These are phyloP conservation scores for Synchiropus splendidus DNA, from an alignment of 2,113 vertebrate genomes.

Conservation along the genomic window DNA sequence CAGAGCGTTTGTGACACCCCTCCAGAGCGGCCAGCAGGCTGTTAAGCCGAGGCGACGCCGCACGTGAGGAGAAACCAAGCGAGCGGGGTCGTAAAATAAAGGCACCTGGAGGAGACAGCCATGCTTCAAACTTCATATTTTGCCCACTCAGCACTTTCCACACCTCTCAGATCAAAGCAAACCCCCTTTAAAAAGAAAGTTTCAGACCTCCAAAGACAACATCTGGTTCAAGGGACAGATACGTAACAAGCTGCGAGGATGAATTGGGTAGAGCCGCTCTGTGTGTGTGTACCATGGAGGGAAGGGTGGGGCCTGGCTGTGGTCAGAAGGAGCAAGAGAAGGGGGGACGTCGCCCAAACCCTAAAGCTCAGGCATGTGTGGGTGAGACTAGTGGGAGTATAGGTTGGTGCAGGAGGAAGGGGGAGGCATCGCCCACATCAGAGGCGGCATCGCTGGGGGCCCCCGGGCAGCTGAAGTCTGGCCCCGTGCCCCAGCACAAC, in stretches of 20 bases:
- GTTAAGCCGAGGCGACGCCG: conserved; percentile 6
- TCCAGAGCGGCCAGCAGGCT: conserved; percentile 14
- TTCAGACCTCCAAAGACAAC: too few relatives aligned
- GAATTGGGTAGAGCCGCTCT: too few relatives aligned
- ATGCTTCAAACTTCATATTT: conserved; percentile 14
- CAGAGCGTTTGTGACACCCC: too few relatives aligned
- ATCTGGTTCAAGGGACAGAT: too few relatives aligned
- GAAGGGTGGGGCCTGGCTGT: too few relatives aligned
- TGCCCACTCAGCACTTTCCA: conserved; percentile 49
- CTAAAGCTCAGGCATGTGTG: conserved; percentile 82
- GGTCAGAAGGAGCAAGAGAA: too few relatives aligned
- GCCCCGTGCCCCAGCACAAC: conserved; percentile 49
- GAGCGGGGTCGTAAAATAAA: conserved; percentile 33
- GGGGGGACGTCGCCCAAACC: conserved; percentile 47
- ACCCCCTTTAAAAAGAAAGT: conserved; percentile 9
- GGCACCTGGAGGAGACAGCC: conserved; percentile 50
- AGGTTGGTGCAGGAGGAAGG: conserved; percentile 20
- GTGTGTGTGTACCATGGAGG: too few relatives aligned
- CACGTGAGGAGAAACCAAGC: conserved; percentile 14
- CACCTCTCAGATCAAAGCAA: conserved; percentile 28
- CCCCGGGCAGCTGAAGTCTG: conserved; percentile 67
- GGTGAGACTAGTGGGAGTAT: conserved; percentile 56
- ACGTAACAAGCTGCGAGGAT: too few relatives aligned
- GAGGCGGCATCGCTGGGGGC: conserved; percentile 73
- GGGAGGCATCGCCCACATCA: conserved; percentile 77